Evolutionary conservation across 2,888 invertebrate genomes (phyloP).

Genomic region (Habrosyne pyritoides): DNA sequence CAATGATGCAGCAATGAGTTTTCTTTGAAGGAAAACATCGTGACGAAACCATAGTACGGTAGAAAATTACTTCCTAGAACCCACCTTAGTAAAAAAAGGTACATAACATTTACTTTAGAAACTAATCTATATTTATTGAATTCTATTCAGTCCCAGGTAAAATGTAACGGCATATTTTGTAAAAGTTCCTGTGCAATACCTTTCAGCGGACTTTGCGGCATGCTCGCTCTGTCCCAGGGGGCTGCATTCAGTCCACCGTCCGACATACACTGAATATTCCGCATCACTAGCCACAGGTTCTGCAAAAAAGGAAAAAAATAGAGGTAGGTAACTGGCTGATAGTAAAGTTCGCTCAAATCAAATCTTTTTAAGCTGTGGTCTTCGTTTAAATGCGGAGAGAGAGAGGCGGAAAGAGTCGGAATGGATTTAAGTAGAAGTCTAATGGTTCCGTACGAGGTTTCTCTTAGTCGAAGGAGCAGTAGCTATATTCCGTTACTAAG

Average conservation of each 20-base stretch:
- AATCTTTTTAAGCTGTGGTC: not conserved
- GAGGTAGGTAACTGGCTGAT: not conserved
- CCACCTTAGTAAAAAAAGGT: too few species aligned
- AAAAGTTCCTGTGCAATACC: constrained; percentile 38
- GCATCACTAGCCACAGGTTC: constrained; percentile 44
- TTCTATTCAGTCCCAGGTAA: not conserved
- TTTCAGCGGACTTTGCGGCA: constrained; percentile 51
- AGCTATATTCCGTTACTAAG: too few species aligned
- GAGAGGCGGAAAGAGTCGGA: not conserved
- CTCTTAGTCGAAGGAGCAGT: too few species aligned
- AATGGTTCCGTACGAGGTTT: too few species aligned
- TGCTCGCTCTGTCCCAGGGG: constrained; percentile 55
- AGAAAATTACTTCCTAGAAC: too few species aligned
- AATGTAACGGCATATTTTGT: constrained; percentile 16
- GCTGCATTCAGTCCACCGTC: constrained; percentile 69
- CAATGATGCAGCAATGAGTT: not conserved
- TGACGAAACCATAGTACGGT: not conserved
- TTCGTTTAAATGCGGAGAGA: not conserved
- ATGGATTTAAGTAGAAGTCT: too few species aligned
- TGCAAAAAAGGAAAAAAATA: constrained; percentile 35
- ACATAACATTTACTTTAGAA: too few species aligned
- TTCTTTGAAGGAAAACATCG: not conserved
- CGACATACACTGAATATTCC: constrained; percentile 66
- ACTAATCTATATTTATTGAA: too few species aligned
- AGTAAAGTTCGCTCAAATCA: not conserved